Base-by-base conservation (phyloP, 2,797 vertebrate species). In the Molothrus ater region DNA sequence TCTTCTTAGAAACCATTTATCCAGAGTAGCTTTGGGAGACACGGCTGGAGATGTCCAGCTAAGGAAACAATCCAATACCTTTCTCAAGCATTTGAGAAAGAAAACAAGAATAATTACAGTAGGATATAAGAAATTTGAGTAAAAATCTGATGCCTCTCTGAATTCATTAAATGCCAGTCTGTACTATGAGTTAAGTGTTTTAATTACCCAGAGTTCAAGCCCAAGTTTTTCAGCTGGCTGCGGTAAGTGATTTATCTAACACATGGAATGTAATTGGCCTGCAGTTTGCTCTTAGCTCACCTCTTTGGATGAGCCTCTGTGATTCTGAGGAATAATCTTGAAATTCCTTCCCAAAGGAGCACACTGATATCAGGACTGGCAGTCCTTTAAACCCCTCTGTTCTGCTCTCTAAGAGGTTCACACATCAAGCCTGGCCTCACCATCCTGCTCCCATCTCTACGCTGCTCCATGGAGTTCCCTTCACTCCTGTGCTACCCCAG, bases 401-500 rank as follows among this genome's bases (percentile, higher is more conserved):
- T 66, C 36, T 74, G 31, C 42, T 79, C 10, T 10, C 40, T 70
- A 4, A 53, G 38, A 56, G 18, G 45, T 60, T 87, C 89, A 38
- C 8, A 2, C 56, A 12, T 28, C 11, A 0, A 36, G 19, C 40
- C 32, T 65, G 66, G 24, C 60, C 76, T 80, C 29, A 18, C 12
- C 0, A 0, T 57, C 63, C 61, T 40, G 68, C 21, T 56, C 43
- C 56, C 80, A 70, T 25, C 32, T 47, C 29, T 14, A 3, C 4
- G 0, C 19, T 73, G 31, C 31, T 32, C 45, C n/a, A 7, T 2
- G 4, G 45, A 34, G 28, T 4, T 78, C 56, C 18, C 32, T 45
- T 11, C 43, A 42, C 29, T 0, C 2, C 60, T 10, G 20, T 4
- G 2, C 15, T 28, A 10, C 5, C 13, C 10, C 1, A 2, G 31